Evolutionary conservation across 2,888 invertebrate species (phyloP).

Genomic region (Galeruca laticollis): DNA sequence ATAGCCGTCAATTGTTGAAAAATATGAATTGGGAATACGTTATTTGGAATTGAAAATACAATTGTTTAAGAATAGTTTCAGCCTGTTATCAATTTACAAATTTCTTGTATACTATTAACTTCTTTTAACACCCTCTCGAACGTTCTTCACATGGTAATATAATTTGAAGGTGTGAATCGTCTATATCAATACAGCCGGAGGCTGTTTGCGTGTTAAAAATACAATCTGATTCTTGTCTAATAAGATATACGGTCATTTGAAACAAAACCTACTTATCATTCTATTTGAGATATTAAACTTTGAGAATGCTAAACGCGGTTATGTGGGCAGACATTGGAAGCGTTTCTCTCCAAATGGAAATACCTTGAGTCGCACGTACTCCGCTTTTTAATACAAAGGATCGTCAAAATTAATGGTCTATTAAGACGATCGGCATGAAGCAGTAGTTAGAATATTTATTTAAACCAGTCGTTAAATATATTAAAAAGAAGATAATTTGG

Average conservation of each 20-base stretch:
- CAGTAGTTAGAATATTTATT: conserved; percentile 20
- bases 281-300: conserved; percentile 11
- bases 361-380: conserved; percentile 17
- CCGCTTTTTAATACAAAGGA: conserved; percentile 29
- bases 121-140: background rate
- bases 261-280: conserved; percentile 8
- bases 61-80: too few species aligned
- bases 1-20: too few species aligned
- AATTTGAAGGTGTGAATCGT: background rate
- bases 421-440: conserved; percentile 18
- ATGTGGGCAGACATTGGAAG: conserved; percentile 17
- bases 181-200: background rate
- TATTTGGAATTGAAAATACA: background rate
- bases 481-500: conserved; percentile 13
- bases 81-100: background rate
- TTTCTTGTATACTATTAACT: background rate
- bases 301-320: conserved; percentile 2
- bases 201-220: conserved; percentile 4
- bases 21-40: background rate
- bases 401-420: conserved; percentile 33
- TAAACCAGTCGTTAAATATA: conserved; percentile 10
- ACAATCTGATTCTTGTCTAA: background rate
- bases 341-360: conserved; percentile 22
- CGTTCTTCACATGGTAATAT: background rate
- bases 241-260: conserved; percentile 3